Evolutionary conservation across 2,113 vertebrate species (phyloP).

Genomic region (Scartelaos histophorus): DNA sequence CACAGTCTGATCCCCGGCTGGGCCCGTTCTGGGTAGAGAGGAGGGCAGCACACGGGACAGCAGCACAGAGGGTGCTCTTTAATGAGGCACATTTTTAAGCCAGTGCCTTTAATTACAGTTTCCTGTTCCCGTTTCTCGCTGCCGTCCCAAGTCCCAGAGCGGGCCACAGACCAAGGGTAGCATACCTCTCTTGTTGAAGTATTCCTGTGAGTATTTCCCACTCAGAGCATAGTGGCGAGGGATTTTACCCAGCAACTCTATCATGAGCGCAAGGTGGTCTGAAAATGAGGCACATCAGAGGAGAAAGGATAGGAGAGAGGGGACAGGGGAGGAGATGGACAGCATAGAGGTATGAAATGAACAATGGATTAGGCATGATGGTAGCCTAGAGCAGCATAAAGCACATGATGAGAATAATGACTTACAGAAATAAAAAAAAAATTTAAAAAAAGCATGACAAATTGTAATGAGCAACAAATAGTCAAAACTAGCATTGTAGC

Average conservation of each 20-base stretch:
- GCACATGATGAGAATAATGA: constrained; percentile 15
- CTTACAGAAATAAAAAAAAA: constrained; percentile 13
- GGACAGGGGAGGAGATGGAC: constrained; percentile 27
- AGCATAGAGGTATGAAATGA: constrained; percentile 33
- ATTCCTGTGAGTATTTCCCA: constrained; percentile 98
- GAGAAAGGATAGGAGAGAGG: constrained; percentile 11
- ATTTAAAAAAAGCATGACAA: not conserved
- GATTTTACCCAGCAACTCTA: constrained; percentile 94
- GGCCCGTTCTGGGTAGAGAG: constrained; percentile 57
- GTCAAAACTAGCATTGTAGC: not conserved
- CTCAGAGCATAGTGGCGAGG: constrained; percentile 91
- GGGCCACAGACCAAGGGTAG: constrained; percentile 53
- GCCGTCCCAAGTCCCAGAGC: constrained; percentile 44
- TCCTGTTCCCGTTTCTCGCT: constrained; percentile 13
- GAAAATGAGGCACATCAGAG: constrained; percentile 68
- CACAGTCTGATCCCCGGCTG: constrained; percentile 41
- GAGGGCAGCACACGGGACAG: constrained; percentile 19
- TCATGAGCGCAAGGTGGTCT: constrained; percentile 81
- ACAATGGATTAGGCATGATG: constrained; percentile 51
- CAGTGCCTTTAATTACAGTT: not conserved
- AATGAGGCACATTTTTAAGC: not conserved
- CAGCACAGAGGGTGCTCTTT: not conserved
- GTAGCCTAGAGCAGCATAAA: constrained; percentile 26
- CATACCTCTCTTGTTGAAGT: constrained; percentile 97
- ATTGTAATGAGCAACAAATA: not conserved